Evolutionary conservation across 2,113 vertebrate species (phyloP), one percentile per base, ranked within the genome.

Genomic region (Phocoena sinus): DNA sequence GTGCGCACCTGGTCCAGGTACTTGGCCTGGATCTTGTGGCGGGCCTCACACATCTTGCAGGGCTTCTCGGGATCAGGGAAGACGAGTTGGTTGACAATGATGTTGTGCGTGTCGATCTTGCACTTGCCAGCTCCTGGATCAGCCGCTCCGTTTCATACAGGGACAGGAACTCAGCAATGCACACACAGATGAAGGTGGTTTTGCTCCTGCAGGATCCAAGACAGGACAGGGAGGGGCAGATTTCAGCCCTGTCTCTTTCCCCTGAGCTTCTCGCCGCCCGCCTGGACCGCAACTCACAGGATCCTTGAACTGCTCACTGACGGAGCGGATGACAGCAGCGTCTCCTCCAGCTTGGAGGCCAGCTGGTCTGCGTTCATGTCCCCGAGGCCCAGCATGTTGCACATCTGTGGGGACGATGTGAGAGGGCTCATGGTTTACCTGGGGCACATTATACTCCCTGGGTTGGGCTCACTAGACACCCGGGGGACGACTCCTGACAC

Each of bases 51-150:
- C 99, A 99, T 99, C 97, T 99, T 99, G 98, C 99, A 99, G 25
- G 99, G 99, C 89, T 99, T 97, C 62, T 99, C 99, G 0, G 97
- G 96, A 31, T 99, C 99, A 0, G 99, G 99, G 98, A 99, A 99
- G 47, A 99, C 99, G 0, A 99, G 99, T 89, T 99, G 99, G 99
- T 99, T 99, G 96, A 99, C 99, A 0, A 99, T 99, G 97, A 99
- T 99, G 97, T 99, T 99, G 98, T 99, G 99, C 0, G 99, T 99
- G 98, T 99, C 99, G 0, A 99, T 99, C 98, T 98, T 99, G 97
- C 99, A 99, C 98, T 99, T 99, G 99, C 99, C 97, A 99, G 98
- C 92, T 99, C 99, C 98, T 99, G 99, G 97, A 99, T 99, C 97
- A 99, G 98, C 60, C 99, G 98, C 97, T 99, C 99, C 0, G 99